Evolutionary conservation across 2,888 invertebrate genomes (phyloP), one percentile per base, ranked within the genome.

Genomic region (Thymelicus acteon): DNA sequence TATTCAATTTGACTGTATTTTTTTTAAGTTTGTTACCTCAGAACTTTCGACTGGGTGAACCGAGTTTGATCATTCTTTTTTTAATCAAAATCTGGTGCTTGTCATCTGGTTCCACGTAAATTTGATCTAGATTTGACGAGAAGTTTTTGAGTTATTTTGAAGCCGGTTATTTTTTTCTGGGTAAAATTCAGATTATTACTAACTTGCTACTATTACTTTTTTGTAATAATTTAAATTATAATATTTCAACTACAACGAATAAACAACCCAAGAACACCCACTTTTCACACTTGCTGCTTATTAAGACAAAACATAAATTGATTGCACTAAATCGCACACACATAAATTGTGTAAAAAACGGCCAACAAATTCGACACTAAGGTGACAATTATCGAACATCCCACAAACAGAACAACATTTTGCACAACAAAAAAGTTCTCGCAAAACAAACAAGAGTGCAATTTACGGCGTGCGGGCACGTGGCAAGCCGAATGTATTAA

Each of bases 391-490:
- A 64, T 44, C 60, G 60, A 60, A 70, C 69, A 70, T 48, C 60
- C 58, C 62, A 49, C 63, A 57, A 70, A 69, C 69, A 69, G 63
- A 63, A 69, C 48, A 70, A 64, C 69, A 58, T 70, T 64, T 64
- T 60, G 63, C 15, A 7, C 48, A 60, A 39, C 60, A 64, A 60
- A 68, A 68, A 64, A 70, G n/a, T 57, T 57, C 54, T 44, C 10
- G 58, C 39, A 60, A 64, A 70, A 58, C 67, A 61, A 68, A 52
- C 63, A 44, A 44, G 62, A 39, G 6, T 5, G 13, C 57, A 76
- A 78, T 79, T 75, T 74, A 76, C 75, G 73, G 76, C 58, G 69
- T 63, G 62, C 77, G 74, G 77, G 77, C 75, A 76, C 75, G 76
- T 76, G 74, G 72, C 67, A 61, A 54, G 39, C 63, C 60, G 49